Base-by-base conservation (phyloP, 1,140 invertebrate genomes). In the Drosophila leontia region DNA sequence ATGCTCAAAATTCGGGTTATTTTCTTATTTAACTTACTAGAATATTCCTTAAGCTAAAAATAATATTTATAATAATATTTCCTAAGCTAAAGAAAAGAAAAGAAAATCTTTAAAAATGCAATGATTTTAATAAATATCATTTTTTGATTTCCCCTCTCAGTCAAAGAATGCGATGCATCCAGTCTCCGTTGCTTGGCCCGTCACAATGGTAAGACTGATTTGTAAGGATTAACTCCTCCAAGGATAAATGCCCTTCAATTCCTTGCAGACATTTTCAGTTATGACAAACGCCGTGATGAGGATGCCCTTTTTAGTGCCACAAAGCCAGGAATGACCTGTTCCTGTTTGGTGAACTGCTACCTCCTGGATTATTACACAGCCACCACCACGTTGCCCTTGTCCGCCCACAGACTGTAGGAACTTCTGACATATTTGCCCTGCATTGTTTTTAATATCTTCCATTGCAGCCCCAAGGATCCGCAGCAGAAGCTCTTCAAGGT, bases 261-360 rank as follows among this genome's bases (percentile, higher is more conserved):
- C n/a, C 26, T 58, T 37, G 35, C 45, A 91, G 90, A 91, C 68
- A 90, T 91, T 79, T 91, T 91, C 34, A 70, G 85, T 19, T 91
- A 91, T 47, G 85, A 91, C 41, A 91, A 91, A 47, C 85, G 86
- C 3, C 56, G 64, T 41, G 80, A 91, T 41, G 90, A 91, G 56
- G 90, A 91, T 39, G 77, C 51, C 1, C 87, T 78, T 35, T 91
- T 91, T 11, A 91, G 82, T 59, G 79, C 74, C 67, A 78, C 65
- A 26, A 91, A 91, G 47, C 75, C 80, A n/a, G 90, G 90, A 35
- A 91, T 91, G 90, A 83, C 75, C 12, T 91, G 90, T 42, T 88
- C 77, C 32, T 91, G 90, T 23, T 42, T 91, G 41, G 85, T 91
- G 42, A 80, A 63, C 42, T 91, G 90, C 34, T 83, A 91, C 67